Conservation (phyloP, 2,113 vertebrate species). For the Notarius quadriscutis region DNA sequence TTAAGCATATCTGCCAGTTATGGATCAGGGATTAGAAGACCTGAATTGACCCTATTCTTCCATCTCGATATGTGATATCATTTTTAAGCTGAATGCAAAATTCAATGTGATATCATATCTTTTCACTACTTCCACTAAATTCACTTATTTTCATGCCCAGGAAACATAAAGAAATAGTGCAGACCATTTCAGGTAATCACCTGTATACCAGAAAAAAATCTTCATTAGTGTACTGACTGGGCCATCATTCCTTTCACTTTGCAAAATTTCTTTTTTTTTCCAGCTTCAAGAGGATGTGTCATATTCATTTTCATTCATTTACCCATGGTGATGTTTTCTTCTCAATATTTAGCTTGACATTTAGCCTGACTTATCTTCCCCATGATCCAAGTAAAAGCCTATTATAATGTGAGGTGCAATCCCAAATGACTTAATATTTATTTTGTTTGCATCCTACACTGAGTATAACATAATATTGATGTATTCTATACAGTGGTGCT, state of each 20-base stretch:
- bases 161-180: not conserved
- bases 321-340: not conserved
- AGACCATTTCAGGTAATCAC: not conserved
- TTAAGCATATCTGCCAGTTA: constrained; percentile 17
- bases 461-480: not conserved
- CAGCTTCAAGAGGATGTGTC: not conserved
- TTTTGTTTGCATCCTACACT: not conserved
- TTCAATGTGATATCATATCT: not conserved
- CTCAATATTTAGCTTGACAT: not conserved
- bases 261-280: not conserved
- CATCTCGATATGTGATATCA: not conserved
- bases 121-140: not conserved
- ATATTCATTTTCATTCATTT: not conserved
- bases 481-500: no score
- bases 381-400: not conserved
- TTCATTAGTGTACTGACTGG: not conserved
- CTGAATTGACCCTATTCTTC: constrained; percentile 23
- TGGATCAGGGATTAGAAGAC: not conserved
- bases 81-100: not conserved
- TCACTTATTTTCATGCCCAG: not conserved
- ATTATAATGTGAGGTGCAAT: not conserved
- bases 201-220: not conserved
- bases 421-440: not conserved
- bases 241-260: not conserved
- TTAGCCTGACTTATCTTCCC: not conserved